Base-by-base conservation (phyloP, 2,888 invertebrate species). In the Formica aserva region DNA sequence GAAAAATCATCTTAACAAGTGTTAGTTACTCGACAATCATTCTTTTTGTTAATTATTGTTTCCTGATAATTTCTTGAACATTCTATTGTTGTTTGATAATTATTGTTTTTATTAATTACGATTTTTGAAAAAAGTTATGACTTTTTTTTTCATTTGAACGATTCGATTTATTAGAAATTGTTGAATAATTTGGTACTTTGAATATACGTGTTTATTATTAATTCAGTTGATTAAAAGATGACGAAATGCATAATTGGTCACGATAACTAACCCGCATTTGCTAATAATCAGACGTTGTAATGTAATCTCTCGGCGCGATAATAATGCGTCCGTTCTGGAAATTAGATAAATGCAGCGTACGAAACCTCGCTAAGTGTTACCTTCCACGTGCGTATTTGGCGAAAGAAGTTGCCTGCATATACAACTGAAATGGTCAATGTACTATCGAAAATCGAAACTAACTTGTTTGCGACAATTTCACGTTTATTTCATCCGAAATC, bases 291-390 rank as follows among this genome's bases (percentile, higher is more conserved):
- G 9, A 52, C 32, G 6, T 69, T 52, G 18, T 35, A 38, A 45
- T 32, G 22, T 32, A 71, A 78, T 60, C 57, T 57, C 41, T 18
- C 18, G 13, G 55, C 48, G 48, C 69, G n/a, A 67, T 77, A 69
- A 77, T 69, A 29, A 77, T 38, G 38, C 11, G 32, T 29, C 5
- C 48, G 26, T 15, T 77, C 55, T 69, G n/a, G 48, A 77, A 77
- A 67, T 77, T 67, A 77, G 15, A n/a, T 57, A 77, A 55, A 32
- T 5, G 15, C 55, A 35, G 52, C 35, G 15, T 32, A 29, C 38
- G 32, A 66, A 55, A 26, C 15, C 52, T 57, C 13, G 38, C 35
- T 26, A 48, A 48, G 8, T 52, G 22, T 22, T 22, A 35, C 35
- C 6, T 18, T 48, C 45, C 18, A 67, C 15, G 11, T 18, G 52